phyloP scores from a whole-genome alignment of 2,797 vertebrate genomes.

The Megaceryle alcyon region DNA sequence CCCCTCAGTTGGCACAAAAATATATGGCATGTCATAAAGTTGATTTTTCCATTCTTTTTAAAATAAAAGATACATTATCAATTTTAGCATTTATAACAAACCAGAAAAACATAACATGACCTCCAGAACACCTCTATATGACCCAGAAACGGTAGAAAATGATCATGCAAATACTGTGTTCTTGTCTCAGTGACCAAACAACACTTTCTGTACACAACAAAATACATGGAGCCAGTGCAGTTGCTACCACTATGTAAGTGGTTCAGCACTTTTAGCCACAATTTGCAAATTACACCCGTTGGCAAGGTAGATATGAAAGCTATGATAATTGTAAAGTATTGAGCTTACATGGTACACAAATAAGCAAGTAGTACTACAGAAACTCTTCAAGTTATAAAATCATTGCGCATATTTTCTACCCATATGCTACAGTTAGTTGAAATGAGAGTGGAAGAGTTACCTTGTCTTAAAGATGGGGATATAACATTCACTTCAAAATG shows the following conservation, averaged over 20 bases:
- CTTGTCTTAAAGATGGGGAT: background rate
- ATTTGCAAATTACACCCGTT: background rate
- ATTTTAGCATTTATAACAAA: background rate
- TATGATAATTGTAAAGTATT: background rate
- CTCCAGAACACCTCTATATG: background rate
- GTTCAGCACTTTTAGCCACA: background rate
- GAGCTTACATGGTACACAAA: background rate
- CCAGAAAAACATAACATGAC: background rate
- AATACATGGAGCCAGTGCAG: background rate
- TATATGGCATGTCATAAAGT: background rate
- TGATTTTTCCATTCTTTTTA: background rate
- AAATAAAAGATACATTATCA: background rate
- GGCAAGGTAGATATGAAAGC: background rate
- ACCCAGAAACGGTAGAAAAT: background rate
- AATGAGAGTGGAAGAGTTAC: background rate
- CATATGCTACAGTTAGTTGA: background rate
- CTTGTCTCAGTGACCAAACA: background rate
- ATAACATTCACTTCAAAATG: background rate
- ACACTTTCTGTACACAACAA: background rate
- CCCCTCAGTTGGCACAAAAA: background rate
- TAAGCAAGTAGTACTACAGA: background rate
- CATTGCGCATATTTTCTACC: background rate
- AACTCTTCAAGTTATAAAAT: background rate
- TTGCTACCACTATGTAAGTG: background rate
- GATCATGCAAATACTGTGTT: accelerated